phyloP scores from a whole-genome alignment of 2,797 vertebrate species.

The Holocentrus rufus region DNA sequence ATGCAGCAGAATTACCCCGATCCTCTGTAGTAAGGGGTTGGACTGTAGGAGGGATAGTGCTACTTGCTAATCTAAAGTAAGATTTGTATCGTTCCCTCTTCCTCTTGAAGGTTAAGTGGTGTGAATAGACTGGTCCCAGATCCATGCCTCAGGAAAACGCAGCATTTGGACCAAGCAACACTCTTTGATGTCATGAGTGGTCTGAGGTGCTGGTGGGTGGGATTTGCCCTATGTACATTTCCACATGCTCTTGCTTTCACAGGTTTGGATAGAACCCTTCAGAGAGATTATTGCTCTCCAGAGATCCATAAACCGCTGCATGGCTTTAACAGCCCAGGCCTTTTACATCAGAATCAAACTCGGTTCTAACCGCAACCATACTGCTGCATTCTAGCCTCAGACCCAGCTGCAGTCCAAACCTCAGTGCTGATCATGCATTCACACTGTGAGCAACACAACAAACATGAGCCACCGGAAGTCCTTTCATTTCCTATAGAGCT shows the following conservation, averaged over 20 bases:
- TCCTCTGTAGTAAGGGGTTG: not conserved
- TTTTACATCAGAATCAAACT: not conserved
- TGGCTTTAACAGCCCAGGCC: conserved; percentile 15
- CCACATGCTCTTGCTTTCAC: conserved; percentile 16
- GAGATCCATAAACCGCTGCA: conserved; percentile 24
- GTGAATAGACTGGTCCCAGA: not conserved
- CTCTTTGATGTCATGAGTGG: conserved; percentile 1
- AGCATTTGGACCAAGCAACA: not conserved
- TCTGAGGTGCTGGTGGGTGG: conserved; percentile 13
- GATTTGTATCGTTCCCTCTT: not conserved
- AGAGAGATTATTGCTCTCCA: not conserved
- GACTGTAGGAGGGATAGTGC: not conserved
- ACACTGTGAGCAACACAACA: no score
- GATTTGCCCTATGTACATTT: conserved; percentile 12
- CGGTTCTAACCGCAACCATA: not conserved
- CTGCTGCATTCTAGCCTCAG: not conserved
- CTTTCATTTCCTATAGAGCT: no score
- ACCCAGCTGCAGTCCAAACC: no score
- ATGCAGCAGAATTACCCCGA: not conserved
- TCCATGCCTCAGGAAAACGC: not conserved
- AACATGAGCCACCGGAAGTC: no score
- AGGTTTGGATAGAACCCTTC: conserved; percentile 13
- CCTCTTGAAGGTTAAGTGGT: not conserved
- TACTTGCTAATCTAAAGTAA: not conserved
- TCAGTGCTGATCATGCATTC: no score